Percentiles rank a stretch among this genome's conserved stretches.
Conservation (phyloP, 2,888 invertebrate genomes). For the Tillus elongatus region DNA sequence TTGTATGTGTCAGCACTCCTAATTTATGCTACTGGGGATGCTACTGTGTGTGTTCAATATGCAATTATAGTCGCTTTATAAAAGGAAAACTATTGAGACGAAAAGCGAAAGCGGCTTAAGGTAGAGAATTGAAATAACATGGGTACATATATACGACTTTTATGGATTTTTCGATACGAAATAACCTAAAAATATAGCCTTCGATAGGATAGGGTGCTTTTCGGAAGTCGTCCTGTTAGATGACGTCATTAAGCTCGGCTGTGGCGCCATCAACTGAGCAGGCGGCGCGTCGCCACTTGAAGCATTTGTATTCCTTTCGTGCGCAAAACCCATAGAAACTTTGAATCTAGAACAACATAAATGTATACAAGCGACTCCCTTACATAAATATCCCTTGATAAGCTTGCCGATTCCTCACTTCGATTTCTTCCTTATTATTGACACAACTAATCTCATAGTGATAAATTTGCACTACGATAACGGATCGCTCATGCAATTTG, state of each 20-base stretch:
- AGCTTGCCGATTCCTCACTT: constrained; percentile 12
- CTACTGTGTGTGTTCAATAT: no score
- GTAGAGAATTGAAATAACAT: no score
- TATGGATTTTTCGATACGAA: constrained; percentile 18
- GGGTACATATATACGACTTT: no score
- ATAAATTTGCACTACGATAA: background rate
- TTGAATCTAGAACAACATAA: constrained; percentile 31
- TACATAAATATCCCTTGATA: constrained; percentile 18
- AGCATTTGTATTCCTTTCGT: constrained; percentile 34
- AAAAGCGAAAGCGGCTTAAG: no score
- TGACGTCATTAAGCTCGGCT: constrained; percentile 36
- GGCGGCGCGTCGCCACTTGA: constrained; percentile 33
- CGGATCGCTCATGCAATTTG: background rate
- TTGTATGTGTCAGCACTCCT: no score
- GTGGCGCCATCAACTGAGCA: constrained; percentile 32
- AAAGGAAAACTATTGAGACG: no score
- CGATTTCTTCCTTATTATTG: background rate
- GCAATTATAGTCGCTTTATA: no score
- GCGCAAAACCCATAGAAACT: constrained; percentile 30
- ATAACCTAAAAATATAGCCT: constrained; percentile 20
- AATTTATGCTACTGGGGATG: no score
- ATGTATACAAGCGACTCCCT: constrained; percentile 24
- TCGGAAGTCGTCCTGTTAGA: constrained; percentile 35
- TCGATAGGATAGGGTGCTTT: constrained; percentile 27
- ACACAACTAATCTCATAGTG: constrained; percentile 2